Base-by-base conservation (phyloP, 2,113 vertebrate species). In the Seriola quinqueradiata region DNA sequence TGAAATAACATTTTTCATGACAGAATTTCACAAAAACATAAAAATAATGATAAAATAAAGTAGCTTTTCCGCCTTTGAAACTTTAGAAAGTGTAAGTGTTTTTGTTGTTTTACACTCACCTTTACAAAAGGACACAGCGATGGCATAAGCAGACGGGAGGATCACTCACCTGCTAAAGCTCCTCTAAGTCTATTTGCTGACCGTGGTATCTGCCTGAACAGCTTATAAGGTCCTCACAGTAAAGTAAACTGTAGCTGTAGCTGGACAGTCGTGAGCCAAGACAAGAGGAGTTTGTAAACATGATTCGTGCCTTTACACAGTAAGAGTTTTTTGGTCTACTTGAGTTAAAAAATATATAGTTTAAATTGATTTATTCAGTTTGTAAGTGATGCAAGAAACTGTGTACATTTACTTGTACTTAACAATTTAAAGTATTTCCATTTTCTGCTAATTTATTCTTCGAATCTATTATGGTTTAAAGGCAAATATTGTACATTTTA, bases 171-270 rank as follows among this genome's bases (percentile, higher is more conserved):
- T 87, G 83, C 75, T 76, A 88, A 92, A 89, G 78, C 82, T 87
- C 79, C 57, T 48, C 44, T 93, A 91, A 94, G 76, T 76, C 90
- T 67, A 86, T 90, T 86, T 88, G 83, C 78, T 83, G 81, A 87
- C 25, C 8, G 9, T 52, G 48, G 61, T 60, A 87, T 88, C 86
- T 82, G 82, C 79, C 79, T 72, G 55, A 81, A 75, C 52, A 44
- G 90, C 82, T 92, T 89, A 84, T 40, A 19, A 65, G 36, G 42
- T 83, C 79, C 13, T 84, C 50, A 63, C 73, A 48, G 74, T 71
- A 70, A 75, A 3, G 42, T 59, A 77, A 11, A 21, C 60, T 68
- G 59, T 1, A 13, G 70, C 17, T 28, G 54, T 14, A 16, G 42
- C 3, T 8, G 67, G 44, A 81, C n/a, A 50, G 14, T 46, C 5